Evolutionary conservation across 2,888 invertebrate genomes (phyloP).

Genomic region (Drosophila meridionalis): DNA sequence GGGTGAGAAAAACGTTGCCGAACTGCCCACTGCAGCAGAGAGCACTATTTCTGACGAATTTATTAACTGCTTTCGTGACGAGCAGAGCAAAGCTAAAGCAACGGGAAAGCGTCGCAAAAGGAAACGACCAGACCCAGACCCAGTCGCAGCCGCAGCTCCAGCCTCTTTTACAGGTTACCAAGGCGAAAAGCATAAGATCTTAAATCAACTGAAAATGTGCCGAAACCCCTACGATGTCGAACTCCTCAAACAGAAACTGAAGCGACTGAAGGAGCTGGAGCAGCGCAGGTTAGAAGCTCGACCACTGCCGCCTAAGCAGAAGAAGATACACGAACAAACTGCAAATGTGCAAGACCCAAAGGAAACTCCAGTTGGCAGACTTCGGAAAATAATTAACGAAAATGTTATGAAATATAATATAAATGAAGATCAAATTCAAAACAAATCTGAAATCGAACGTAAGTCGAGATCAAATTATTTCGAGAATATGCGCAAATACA

Average conservation of each 20-base stretch:
- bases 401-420: background rate
- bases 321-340: background rate
- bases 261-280: slow-evolving; percentile 3
- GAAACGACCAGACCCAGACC: background rate
- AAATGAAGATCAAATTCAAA: background rate
- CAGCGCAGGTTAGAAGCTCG: background rate
- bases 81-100: background rate
- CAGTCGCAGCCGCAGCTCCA: background rate
- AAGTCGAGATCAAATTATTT: background rate
- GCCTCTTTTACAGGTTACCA: background rate
- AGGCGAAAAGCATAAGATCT: background rate
- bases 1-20: background rate
- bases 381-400: too few relatives aligned
- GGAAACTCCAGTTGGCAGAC: background rate
- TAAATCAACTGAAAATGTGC: background rate
- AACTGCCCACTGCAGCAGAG: background rate
- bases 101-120: slow-evolving; percentile 16
- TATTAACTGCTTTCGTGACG: slow-evolving; percentile 32
- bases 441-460: background rate
- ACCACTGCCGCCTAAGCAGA: background rate
- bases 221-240: slow-evolving; percentile 42
- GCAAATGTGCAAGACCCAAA: background rate
- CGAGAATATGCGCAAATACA: too few relatives aligned
- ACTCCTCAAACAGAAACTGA: slow-evolving; percentile 6
- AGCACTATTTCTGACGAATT: slow-evolving; percentile 31